phyloP scores from a whole-genome alignment of 1,140 invertebrate genomes.

The Oedothorax gibbosus region DNA sequence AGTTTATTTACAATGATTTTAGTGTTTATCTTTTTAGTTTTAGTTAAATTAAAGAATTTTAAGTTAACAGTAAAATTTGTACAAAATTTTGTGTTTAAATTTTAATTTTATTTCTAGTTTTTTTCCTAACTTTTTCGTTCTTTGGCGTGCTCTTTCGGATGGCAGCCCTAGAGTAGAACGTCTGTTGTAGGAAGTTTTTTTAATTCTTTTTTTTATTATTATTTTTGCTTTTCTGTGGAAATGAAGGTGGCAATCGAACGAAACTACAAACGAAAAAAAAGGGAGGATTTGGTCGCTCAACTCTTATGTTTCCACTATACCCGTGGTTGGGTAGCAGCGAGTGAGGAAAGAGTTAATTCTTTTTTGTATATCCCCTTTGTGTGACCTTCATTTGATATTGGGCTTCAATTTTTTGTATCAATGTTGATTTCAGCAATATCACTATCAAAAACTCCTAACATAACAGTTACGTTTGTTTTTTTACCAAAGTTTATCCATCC shows the following conservation, averaged over 20 bases:
- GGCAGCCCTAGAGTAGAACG: no score
- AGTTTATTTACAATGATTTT: no score
- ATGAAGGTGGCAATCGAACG: slow-evolving; percentile 23
- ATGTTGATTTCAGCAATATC: not conserved
- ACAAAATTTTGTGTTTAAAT: no score
- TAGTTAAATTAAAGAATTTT: no score
- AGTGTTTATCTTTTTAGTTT: no score
- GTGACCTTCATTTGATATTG: slow-evolving; percentile 50
- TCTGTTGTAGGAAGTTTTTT: not conserved
- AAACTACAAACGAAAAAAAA: slow-evolving; percentile 20
- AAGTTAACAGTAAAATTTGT: no score
- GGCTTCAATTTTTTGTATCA: not conserved
- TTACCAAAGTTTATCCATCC: not conserved
- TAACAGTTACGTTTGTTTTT: not conserved
- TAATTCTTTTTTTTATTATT: slow-evolving; percentile 3
- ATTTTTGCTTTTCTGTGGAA: slow-evolving; percentile 6
- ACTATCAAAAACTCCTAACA: not conserved
- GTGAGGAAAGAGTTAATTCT: slow-evolving; percentile 50
- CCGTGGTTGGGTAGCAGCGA: slow-evolving; percentile 3
- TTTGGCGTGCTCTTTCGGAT: no score
- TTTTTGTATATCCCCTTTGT: slow-evolving; percentile 6
- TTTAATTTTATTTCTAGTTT: no score
- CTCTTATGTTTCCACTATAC: not conserved
- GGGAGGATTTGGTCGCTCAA: no score
- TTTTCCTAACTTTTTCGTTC: no score